These are phyloP conservation scores for Basileuterus tristriatus DNA, from an alignment of 2,797 vertebrate genomes.

Conservation along the genomic window DNA sequence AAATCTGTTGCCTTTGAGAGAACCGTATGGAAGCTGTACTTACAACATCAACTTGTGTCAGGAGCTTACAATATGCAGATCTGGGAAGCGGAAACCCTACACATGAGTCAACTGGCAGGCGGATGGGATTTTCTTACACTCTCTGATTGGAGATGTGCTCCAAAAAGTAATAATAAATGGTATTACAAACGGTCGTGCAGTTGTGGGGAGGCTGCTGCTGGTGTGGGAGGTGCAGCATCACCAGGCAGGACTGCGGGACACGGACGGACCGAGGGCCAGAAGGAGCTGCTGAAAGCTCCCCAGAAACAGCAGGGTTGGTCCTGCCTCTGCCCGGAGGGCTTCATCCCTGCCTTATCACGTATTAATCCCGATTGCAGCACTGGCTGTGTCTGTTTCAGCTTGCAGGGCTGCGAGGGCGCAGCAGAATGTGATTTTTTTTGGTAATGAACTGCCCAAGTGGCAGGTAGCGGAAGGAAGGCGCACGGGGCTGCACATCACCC, in stretches of 20 bases:
- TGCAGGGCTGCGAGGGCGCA: not conserved
- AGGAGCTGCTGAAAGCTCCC: not conserved
- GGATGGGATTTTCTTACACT: slow-evolving; percentile 54
- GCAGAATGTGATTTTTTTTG: not conserved
- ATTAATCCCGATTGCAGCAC: not conserved
- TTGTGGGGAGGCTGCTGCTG: not conserved
- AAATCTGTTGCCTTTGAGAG: slow-evolving; percentile 60
- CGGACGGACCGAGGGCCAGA: not conserved
- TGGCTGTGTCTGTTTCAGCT: not conserved
- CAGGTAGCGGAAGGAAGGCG: not conserved
- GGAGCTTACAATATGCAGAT: slow-evolving; percentile 59
- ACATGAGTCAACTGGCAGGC: slow-evolving; percentile 58
- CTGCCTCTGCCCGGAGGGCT: not conserved
- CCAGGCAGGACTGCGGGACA: not conserved
- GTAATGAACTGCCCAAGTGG: not conserved
- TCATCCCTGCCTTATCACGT: not conserved
- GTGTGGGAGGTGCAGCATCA: not conserved
- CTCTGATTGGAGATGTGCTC: not conserved
- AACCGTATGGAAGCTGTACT: slow-evolving; percentile 56
- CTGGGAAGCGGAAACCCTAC: slow-evolving; percentile 61
- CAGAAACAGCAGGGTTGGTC: not conserved
- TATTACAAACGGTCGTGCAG: not conserved
- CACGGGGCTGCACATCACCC: not conserved
- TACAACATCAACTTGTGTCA: slow-evolving; percentile 58
- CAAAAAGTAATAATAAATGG: not conserved